phyloP scores from a whole-genome alignment of 64 coral and sea anemone genomes.

The Pocillopora verrucosa region DNA sequence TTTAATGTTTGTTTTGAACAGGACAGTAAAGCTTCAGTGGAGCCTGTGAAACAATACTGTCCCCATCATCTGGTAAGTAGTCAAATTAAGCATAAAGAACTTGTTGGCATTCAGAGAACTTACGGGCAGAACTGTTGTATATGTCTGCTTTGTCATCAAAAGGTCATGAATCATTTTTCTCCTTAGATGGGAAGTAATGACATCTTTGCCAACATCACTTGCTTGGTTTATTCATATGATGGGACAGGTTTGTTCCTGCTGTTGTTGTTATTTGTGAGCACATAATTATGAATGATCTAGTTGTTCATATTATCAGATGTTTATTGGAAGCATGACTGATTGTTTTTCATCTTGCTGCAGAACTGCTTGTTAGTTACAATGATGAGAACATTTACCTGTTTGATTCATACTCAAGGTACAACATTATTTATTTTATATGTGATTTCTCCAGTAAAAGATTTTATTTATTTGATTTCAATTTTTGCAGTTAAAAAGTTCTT shows the following conservation, averaged over 20 bases:
- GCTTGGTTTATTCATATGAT: conserved; percentile 76
- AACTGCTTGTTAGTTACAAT: conserved; percentile 97
- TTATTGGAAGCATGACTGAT: neutral
- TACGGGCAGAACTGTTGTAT: no score
- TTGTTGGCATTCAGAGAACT: neutral
- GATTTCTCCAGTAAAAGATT: neutral
- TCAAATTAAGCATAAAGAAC: neutral
- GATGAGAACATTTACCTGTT: conserved; percentile 99
- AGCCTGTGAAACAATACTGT: conserved; percentile 87
- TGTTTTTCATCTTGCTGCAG: conserved; percentile 31
- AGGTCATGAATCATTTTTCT: neutral
- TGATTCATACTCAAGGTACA: conserved; percentile 87
- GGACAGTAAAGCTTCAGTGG: conserved; percentile 78
- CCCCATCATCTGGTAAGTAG: conserved; percentile 85
- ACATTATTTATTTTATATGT: neutral
- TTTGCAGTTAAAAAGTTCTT: no score
- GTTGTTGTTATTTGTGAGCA: no score
- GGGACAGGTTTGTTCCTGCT: conserved; percentile 48
- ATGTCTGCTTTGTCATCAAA: neutral
- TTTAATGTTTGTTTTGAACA: conserved; percentile 22
- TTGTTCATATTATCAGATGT: neutral
- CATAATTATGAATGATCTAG: no score
- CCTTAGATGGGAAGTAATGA: conserved; percentile 57
- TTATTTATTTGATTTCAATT: neutral
- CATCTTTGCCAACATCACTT: conserved; percentile 73